phyloP scores from a whole-genome alignment of 1,140 invertebrate species.

The Pectinophora gossypiella region DNA sequence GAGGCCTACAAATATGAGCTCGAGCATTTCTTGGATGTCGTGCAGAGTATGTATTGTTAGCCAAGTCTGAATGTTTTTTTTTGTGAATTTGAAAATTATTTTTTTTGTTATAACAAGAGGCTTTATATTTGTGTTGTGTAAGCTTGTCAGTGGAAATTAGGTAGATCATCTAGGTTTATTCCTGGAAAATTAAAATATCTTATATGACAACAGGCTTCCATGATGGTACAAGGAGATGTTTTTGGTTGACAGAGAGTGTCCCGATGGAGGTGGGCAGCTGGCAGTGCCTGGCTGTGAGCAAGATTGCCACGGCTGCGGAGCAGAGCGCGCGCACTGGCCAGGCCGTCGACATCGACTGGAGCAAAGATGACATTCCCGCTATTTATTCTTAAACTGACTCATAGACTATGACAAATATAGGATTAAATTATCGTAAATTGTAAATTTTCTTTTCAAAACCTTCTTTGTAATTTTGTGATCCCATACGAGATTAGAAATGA shows the following conservation, averaged over 20 bases:
- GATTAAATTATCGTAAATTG: too few relatives aligned
- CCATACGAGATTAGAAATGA: too few relatives aligned
- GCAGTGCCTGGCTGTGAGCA: slow-evolving; percentile 75
- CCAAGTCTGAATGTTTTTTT: neutral
- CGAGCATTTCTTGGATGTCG: slow-evolving; percentile 80
- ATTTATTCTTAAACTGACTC: slow-evolving; percentile 37
- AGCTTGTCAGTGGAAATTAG: too few relatives aligned
- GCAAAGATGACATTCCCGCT: slow-evolving; percentile 42
- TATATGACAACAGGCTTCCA: too few relatives aligned
- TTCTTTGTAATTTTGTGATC: too few relatives aligned
- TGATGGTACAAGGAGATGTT: too few relatives aligned
- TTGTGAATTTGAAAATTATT: too few relatives aligned
- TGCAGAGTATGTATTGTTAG: slow-evolving; percentile 70
- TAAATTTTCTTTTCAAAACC: neutral
- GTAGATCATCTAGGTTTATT: too few relatives aligned
- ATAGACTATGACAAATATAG: too few relatives aligned
- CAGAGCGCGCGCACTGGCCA: slow-evolving; percentile 73
- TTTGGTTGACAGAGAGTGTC: slow-evolving; percentile 63
- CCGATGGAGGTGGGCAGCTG: slow-evolving; percentile 59
- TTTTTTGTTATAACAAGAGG: too few relatives aligned
- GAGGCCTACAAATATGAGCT: slow-evolving; percentile 78
- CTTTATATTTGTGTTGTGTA: too few relatives aligned
- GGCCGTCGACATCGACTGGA: slow-evolving; percentile 67
- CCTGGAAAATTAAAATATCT: too few relatives aligned
- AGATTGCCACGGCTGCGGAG: slow-evolving; percentile 76